Percentiles rank a stretch among this genome's conserved stretches.
These are phyloP conservation scores for Gryllus bimaculatus DNA, from an alignment of 1,140 invertebrate genomes.

Conservation along the genomic window DNA sequence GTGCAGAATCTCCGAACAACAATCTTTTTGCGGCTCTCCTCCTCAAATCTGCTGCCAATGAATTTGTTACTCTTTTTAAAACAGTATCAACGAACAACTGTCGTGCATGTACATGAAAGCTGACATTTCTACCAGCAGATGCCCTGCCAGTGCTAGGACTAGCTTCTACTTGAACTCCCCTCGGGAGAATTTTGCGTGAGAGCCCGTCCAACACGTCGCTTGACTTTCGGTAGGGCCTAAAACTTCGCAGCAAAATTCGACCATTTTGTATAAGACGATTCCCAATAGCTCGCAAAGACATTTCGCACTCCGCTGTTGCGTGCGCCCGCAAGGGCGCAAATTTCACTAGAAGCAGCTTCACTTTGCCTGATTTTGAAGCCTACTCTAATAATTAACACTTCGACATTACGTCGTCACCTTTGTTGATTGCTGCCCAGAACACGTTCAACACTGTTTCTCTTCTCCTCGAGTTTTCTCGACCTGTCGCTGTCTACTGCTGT, in stretches of 20 bases:
- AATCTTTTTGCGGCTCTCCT: slow-evolving; percentile 49
- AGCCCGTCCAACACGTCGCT: slow-evolving; percentile 22
- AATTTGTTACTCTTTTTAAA: slow-evolving; percentile 55
- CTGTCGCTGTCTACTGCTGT: too few relatives aligned
- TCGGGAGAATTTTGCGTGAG: slow-evolving; percentile 22
- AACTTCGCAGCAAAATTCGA: slow-evolving; percentile 28
- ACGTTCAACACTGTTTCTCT: too few relatives aligned
- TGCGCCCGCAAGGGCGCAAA: slow-evolving; percentile 30
- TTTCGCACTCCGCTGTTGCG: slow-evolving; percentile 32
- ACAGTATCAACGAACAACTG: slow-evolving; percentile 58
- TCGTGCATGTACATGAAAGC: slow-evolving; percentile 47
- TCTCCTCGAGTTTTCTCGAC: too few relatives aligned
- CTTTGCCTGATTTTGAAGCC: not conserved
- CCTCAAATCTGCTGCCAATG: slow-evolving; percentile 49
- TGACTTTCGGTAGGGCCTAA: slow-evolving; percentile 21
- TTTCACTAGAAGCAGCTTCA: slow-evolving; percentile 4
- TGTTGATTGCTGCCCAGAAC: too few relatives aligned
- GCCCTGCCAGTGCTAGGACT: slow-evolving; percentile 6
- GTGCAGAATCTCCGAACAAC: slow-evolving; percentile 57
- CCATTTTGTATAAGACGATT: slow-evolving; percentile 46
- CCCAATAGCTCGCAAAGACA: slow-evolving; percentile 43
- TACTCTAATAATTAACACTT: not conserved
- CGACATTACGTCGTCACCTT: not conserved
- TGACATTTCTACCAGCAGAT: slow-evolving; percentile 11
- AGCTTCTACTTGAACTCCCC: slow-evolving; percentile 19